Evolutionary conservation across 2,797 vertebrate species (phyloP).

Genomic region (Myotis daubentonii): DNA sequence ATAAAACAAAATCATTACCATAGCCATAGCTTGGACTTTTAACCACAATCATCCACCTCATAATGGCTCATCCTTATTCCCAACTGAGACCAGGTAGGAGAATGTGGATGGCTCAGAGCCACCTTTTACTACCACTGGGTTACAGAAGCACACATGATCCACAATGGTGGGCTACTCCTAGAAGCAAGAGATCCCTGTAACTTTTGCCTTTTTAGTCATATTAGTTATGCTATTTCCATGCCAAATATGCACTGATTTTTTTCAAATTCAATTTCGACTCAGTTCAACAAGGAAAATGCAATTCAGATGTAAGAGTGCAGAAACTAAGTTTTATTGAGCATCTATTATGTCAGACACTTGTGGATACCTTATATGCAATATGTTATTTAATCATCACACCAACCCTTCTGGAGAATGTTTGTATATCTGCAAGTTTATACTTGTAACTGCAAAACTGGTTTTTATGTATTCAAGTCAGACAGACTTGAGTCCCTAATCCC

Average conservation of each 20-base stretch:
- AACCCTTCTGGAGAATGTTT: neutral
- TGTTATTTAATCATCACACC: neutral
- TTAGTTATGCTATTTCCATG: neutral
- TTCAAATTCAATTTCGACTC: slow-evolving; percentile 14
- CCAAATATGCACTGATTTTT: neutral
- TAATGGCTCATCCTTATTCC: neutral
- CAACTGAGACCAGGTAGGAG: neutral
- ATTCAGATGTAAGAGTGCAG: neutral
- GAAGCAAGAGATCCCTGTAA: neutral
- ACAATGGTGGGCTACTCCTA: neutral
- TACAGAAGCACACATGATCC: neutral
- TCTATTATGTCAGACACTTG: neutral
- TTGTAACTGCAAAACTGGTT: neutral
- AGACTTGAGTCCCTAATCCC: neutral
- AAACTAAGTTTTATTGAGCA: slow-evolving; percentile 35
- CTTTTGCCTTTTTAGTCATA: neutral
- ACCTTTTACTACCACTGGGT: neutral
- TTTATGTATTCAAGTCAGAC: neutral
- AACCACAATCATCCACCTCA: neutral
- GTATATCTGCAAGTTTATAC: neutral
- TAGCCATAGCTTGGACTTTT: neutral
- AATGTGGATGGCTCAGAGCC: neutral
- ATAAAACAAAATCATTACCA: neutral
- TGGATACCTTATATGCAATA: neutral
- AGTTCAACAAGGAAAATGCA: slow-evolving; percentile 12